Percentiles rank a stretch among this genome's conserved stretches.
These are phyloP conservation scores for Cynopterus sphinx DNA, from an alignment of 2,797 vertebrate species.

Conservation along the genomic window DNA sequence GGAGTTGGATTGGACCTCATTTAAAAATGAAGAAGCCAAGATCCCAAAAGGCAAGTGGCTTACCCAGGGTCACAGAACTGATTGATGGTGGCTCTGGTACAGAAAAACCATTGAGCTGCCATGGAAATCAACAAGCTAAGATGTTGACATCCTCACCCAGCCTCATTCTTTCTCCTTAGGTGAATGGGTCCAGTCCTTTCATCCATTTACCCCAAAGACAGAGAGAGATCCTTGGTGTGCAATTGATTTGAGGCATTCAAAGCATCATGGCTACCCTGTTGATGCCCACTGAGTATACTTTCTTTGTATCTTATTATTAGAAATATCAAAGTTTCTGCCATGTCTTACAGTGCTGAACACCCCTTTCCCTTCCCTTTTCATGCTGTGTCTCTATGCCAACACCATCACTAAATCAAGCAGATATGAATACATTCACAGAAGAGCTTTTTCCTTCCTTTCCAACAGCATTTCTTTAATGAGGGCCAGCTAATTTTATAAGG, in stretches of 20 bases:
- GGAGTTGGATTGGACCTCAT: background rate
- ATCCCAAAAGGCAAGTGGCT: background rate
- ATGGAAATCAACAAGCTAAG: background rate
- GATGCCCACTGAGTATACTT: background rate
- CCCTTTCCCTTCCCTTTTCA: background rate
- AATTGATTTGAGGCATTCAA: background rate
- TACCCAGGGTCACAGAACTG: background rate
- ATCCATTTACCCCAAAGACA: background rate
- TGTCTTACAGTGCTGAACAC: background rate
- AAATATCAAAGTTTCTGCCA: background rate
- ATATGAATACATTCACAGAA: background rate
- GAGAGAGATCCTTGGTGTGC: background rate
- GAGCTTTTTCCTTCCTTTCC: constrained; percentile 28
- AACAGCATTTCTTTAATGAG: background rate
- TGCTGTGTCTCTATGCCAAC: background rate
- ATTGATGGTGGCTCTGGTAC: background rate
- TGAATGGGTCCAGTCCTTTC: background rate
- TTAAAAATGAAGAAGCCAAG: background rate
- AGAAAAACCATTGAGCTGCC: background rate
- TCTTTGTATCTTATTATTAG: background rate
- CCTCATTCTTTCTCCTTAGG: background rate
- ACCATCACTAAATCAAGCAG: background rate
- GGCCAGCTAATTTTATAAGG: constrained; percentile 24
- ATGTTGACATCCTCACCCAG: background rate
- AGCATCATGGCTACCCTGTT: background rate